Percentiles rank a stretch among this genome's conserved stretches.
Conservation (phyloP, 2,113 vertebrate genomes). For the Myotis lucifugus region DNA sequence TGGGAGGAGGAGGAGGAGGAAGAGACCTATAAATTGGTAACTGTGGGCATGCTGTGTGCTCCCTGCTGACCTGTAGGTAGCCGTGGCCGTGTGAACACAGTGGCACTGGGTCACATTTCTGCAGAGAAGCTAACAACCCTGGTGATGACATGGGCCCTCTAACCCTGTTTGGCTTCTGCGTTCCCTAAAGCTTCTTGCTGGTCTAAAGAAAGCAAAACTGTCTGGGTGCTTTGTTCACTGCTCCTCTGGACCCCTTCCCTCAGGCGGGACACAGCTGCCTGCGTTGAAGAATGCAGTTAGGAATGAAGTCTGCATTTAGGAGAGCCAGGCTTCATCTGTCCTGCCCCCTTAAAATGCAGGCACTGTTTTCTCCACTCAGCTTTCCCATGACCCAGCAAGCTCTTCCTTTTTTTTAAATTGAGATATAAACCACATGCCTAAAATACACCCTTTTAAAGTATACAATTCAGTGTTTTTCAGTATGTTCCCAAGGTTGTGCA, state of each 20-base stretch:
- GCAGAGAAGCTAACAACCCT: background rate
- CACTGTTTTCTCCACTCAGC: slow-evolving; percentile 9
- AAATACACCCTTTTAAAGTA: slow-evolving; percentile 12
- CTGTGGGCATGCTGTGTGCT: slow-evolving; percentile 39
- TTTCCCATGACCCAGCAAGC: background rate
- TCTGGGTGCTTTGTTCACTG: background rate
- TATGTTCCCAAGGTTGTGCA: background rate
- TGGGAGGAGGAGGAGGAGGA: slow-evolving; percentile 70
- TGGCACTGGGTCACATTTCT: background rate
- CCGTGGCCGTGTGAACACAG: background rate
- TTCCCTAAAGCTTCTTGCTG: slow-evolving; percentile 8
- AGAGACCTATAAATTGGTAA: slow-evolving; percentile 72
- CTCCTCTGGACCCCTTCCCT: background rate
- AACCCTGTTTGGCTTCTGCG: background rate
- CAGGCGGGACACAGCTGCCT: background rate
- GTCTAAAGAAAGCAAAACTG: background rate
- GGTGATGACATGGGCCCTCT: background rate
- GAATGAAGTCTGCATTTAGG: background rate
- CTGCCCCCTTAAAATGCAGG: background rate
- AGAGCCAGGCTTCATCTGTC: background rate
- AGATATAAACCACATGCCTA: background rate
- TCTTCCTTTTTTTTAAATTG: background rate
- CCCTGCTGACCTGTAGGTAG: background rate
- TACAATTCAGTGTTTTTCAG: background rate
- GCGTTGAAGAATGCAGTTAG: background rate